phyloP scores from a whole-genome alignment of 2,888 invertebrate genomes.

The Troides helena region DNA sequence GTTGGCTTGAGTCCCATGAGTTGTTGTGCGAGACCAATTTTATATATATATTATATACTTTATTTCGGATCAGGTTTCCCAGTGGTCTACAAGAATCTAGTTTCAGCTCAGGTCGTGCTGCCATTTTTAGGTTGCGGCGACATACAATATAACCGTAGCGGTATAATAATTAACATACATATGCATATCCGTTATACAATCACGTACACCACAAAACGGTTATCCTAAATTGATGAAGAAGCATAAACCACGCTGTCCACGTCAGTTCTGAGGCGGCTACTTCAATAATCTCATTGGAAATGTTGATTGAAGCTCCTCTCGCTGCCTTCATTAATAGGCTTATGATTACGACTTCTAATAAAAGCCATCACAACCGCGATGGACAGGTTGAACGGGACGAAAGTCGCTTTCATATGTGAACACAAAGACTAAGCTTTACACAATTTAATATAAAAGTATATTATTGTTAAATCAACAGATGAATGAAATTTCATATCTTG shows the following conservation, averaged over 20 bases:
- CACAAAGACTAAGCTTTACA: constrained; percentile 41
- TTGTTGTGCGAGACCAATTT: too few relatives aligned
- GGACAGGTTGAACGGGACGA: constrained; percentile 49
- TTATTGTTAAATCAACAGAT: too few relatives aligned
- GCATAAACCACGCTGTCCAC: constrained; percentile 36
- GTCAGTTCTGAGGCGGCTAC: constrained; percentile 40
- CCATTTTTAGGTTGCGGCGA: background rate
- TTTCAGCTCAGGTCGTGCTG: background rate
- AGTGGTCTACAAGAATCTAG: too few relatives aligned
- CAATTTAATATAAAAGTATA: too few relatives aligned
- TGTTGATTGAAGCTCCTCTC: constrained; percentile 63
- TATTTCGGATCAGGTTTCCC: too few relatives aligned
- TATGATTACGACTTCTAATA: constrained; percentile 64
- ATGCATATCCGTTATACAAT: constrained; percentile 1
- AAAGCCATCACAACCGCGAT: constrained; percentile 57
- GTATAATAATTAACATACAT: constrained; percentile 3
- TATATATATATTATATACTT: too few relatives aligned
- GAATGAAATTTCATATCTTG: too few relatives aligned
- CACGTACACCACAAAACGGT: constrained; percentile 31
- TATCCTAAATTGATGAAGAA: constrained; percentile 44
- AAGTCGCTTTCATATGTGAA: constrained; percentile 42
- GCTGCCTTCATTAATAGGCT: constrained; percentile 61
- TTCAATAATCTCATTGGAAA: constrained; percentile 67
- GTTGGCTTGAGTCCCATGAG: too few relatives aligned
- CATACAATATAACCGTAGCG: background rate